A percentile compares a stretch with the other conserved stretches of the same genome.
phyloP scores from a whole-genome alignment of 1,140 invertebrate genomes.

The Araneus ventricosus region DNA sequence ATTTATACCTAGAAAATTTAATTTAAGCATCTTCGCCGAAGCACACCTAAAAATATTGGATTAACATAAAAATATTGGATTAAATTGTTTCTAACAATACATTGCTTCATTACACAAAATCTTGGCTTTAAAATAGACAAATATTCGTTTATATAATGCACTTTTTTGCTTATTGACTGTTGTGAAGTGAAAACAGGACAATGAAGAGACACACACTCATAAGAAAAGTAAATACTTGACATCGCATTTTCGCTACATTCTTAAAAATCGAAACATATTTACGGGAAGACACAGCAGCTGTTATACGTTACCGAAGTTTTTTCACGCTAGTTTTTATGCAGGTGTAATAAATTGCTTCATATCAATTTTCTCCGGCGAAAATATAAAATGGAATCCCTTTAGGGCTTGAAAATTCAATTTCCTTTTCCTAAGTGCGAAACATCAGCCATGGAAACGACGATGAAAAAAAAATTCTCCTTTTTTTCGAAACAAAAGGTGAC shows the following conservation, averaged over 20 bases:
- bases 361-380: constrained; percentile 65
- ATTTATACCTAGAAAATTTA: no score
- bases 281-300: background rate
- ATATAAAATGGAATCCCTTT: constrained; percentile 70
- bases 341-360: constrained; percentile 69
- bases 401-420: constrained; percentile 74
- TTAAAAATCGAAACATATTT: background rate
- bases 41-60: no score
- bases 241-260: background rate
- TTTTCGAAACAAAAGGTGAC: constrained; percentile 68
- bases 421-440: constrained; percentile 56
- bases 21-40: no score
- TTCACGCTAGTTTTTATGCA: background rate
- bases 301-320: background rate
- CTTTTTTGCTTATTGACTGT: no score
- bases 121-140: no score
- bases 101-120: no score
- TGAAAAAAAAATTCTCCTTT: background rate
- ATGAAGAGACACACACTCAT: no score
- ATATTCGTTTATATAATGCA: no score
- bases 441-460: background rate
- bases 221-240: background rate
- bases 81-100: no score
- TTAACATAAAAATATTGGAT: no score
- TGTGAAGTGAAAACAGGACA: no score